These are phyloP conservation scores for Sciurus vulgaris DNA, from an alignment of 2,797 vertebrate genomes.

Conservation along the genomic window DNA sequence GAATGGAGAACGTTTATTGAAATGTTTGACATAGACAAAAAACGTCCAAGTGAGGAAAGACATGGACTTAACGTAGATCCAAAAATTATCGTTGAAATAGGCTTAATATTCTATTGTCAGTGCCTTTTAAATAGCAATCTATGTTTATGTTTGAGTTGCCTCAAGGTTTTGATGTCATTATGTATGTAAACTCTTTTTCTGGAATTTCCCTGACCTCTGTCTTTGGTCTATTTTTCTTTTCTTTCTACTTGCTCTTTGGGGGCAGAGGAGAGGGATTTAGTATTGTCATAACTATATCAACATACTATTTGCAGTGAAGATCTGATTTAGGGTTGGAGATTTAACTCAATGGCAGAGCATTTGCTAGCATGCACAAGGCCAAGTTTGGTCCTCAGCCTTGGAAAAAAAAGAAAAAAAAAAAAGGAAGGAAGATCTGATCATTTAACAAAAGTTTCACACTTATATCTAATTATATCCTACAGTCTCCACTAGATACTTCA, in stretches of 20 bases:
- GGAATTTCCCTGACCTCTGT: neutral
- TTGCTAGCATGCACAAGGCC: no score
- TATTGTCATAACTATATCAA: neutral
- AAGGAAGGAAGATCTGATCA: neutral
- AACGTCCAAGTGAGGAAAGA: slow-evolving; percentile 26
- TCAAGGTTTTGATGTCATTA: slow-evolving; percentile 46
- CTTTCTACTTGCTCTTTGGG: slow-evolving; percentile 25
- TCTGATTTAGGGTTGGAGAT: neutral
- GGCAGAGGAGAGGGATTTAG: neutral
- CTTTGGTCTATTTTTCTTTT: neutral
- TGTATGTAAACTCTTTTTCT: neutral
- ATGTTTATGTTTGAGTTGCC: slow-evolving; percentile 39
- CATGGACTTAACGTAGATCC: neutral
- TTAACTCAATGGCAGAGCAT: no score
- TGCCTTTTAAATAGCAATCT: slow-evolving; percentile 36
- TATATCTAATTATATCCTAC: neutral
- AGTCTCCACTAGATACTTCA: neutral
- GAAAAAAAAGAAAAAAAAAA: no score
- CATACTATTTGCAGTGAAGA: slow-evolving; percentile 34
- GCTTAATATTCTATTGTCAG: neutral
- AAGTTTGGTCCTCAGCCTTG: no score
- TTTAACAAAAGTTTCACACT: slow-evolving; percentile 38
- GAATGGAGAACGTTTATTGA: neutral
- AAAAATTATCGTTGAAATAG: neutral
- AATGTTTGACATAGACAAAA: slow-evolving; percentile 27